Conservation (phyloP, 2,113 vertebrate species). For the Oceanodroma tethys region DNA sequence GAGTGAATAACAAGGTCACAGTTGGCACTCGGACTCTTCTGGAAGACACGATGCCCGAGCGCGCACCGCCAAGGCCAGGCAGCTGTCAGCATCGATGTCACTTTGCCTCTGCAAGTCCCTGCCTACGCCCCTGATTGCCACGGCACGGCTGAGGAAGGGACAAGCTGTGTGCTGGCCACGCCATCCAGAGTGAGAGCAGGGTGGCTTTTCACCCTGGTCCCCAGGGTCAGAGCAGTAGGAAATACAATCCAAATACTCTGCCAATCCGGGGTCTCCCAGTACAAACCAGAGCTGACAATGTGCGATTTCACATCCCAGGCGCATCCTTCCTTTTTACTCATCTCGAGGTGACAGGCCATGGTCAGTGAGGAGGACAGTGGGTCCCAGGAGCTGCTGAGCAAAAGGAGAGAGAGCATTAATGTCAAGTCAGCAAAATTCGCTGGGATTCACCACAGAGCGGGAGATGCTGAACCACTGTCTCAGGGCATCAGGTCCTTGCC, state of each 20-base stretch:
- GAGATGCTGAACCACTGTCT: not conserved
- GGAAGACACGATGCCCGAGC: not conserved
- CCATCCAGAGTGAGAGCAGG: not conserved
- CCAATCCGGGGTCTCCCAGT: not conserved
- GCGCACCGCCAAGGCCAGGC: rapidly evolving
- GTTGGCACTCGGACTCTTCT: not conserved
- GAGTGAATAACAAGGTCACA: not conserved
- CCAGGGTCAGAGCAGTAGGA: not conserved
- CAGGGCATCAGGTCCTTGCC: not conserved
- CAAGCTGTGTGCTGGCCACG: not conserved
- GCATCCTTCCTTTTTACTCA: not conserved
- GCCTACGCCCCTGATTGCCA: not conserved
- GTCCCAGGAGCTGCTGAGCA: not conserved
- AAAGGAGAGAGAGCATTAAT: not conserved
- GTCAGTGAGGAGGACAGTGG: not conserved
- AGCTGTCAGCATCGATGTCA: not conserved
- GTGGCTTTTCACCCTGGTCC: not conserved
- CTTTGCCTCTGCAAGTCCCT: not conserved
- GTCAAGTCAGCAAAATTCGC: not conserved
- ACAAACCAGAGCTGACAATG: not conserved
- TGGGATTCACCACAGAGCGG: not conserved
- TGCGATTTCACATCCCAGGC: no score
- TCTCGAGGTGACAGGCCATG: not conserved
- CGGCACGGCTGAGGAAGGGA: rapidly evolving
- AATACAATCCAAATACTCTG: not conserved